Percentiles rank a stretch among this genome's conserved stretches.
Conservation (phyloP, 1,140 invertebrate genomes). For the Anoplophora glabripennis region DNA sequence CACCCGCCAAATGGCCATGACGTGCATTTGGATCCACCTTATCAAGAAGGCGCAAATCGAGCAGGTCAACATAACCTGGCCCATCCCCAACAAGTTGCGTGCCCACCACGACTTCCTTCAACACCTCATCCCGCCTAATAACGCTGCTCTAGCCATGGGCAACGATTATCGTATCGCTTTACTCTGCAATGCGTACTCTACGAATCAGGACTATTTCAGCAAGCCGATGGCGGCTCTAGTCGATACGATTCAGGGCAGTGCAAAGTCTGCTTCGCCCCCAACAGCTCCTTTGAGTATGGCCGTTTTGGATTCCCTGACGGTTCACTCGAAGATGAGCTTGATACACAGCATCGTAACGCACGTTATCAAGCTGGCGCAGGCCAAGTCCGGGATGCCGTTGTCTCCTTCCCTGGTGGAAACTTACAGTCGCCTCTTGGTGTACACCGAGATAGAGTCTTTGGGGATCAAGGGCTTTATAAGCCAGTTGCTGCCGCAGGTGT, state of each 20-base stretch:
- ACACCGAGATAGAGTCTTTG: conserved; percentile 94
- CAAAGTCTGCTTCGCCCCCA: conserved; percentile 61
- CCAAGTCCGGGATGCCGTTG: conserved; percentile 75
- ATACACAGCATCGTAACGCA: conserved; percentile 91
- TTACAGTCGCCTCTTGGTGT: conserved; percentile 88
- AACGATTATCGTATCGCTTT: conserved; percentile 87
- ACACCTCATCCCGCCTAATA: conserved; percentile 72
- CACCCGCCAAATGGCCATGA: conserved; percentile 89
- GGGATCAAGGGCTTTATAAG: conserved; percentile 96
- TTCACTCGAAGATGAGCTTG: conserved; percentile 97
- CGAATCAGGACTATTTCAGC: conserved; percentile 71
- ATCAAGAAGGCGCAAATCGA: conserved; percentile 78
- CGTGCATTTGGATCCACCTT: conserved; percentile 95
- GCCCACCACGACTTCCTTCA: conserved; percentile 86
- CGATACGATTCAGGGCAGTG: conserved; percentile 80
- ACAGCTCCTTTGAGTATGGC: conserved; percentile 88
- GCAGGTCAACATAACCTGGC: conserved; percentile 49
- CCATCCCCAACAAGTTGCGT: conserved; percentile 79
- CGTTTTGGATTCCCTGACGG: conserved; percentile 86
- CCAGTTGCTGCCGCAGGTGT: conserved; percentile 84
- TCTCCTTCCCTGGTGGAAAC: conserved; percentile 93
- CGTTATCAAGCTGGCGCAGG: conserved; percentile 83
- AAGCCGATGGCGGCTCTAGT: conserved; percentile 59
- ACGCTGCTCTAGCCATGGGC: conserved; percentile 63
- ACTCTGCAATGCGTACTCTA: conserved; percentile 92